Conservation (phyloP, 2,888 invertebrate species). For the Sthenelais limicola region DNA sequence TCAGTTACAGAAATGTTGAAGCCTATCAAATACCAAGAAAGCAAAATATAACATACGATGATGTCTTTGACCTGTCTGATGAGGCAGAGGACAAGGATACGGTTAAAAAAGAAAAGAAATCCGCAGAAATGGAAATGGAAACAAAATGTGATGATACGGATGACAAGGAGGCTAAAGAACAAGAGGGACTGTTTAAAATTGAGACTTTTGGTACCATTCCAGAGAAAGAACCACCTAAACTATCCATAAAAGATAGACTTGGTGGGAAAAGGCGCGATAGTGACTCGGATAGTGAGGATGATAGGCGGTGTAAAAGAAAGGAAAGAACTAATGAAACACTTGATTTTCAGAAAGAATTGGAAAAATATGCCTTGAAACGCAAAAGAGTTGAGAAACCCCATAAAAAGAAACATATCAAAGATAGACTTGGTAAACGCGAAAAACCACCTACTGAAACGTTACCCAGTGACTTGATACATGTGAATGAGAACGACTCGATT, state of each 20-base stretch:
- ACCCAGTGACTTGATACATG: conserved; percentile 2
- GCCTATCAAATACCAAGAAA: conserved; percentile 15
- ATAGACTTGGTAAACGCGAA: conserved; percentile 31
- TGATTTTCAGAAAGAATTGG: conserved; percentile 26
- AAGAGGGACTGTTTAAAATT: conserved; percentile 22
- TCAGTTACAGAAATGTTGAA: conserved; percentile 19
- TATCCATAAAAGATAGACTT: conserved; percentile 7
- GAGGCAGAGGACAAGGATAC: background rate
- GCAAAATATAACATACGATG: conserved; percentile 6
- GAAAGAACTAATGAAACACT: background rate
- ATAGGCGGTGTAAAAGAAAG: background rate
- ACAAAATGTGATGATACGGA: background rate
- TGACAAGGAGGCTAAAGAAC: conserved; percentile 5
- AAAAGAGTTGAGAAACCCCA: background rate
- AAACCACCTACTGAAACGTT: background rate
- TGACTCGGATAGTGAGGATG: background rate
- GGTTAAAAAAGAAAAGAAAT: background rate
- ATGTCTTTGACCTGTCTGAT: background rate
- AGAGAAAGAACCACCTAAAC: conserved; percentile 8
- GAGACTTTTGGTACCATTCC: conserved; percentile 21
- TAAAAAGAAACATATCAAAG: conserved; percentile 5
- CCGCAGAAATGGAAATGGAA: background rate
- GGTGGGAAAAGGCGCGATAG: conserved; percentile 4
- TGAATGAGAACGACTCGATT: conserved; percentile 12
- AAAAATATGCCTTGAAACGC: conserved; percentile 17